phyloP scores from a whole-genome alignment of 1,140 invertebrate species.

The Drosophila pruinosa region DNA sequence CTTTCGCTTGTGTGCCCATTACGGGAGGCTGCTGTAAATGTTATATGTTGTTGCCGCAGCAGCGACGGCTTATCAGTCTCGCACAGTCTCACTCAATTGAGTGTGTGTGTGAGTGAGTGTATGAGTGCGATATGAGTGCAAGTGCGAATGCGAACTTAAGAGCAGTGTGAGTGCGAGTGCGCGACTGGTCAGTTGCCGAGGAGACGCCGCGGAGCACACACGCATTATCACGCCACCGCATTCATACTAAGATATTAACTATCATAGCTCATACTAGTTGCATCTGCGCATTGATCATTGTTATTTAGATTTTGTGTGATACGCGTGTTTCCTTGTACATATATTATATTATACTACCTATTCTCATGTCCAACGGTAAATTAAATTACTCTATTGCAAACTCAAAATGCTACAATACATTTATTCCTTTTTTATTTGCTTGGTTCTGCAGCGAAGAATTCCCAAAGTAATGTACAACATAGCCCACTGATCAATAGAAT shows the following conservation, averaged over 20 bases:
- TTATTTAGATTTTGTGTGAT: neutral
- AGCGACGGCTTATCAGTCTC: neutral
- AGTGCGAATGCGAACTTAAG: conserved; percentile 3
- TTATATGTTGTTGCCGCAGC: too few species aligned
- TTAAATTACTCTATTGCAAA: neutral
- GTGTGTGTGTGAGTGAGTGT: conserved; percentile 11
- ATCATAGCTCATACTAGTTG: too few species aligned
- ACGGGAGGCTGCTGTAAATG: too few species aligned
- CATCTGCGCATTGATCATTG: neutral
- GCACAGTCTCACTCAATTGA: neutral
- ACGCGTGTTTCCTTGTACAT: neutral
- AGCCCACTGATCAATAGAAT: conserved; percentile 16
- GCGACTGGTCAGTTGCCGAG: conserved; percentile 31
- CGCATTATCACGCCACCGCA: conserved; percentile 13
- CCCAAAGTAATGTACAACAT: conserved; percentile 31
- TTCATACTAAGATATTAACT: too few species aligned
- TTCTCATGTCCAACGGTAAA: conserved; percentile 22
- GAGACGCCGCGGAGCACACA: conserved; percentile 27
- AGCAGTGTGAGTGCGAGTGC: conserved; percentile 30
- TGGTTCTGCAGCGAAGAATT: conserved; percentile 37
- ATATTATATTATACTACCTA: neutral
- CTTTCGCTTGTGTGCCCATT: too few species aligned
- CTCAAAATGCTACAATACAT: neutral
- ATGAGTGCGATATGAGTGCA: neutral
- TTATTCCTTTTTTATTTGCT: neutral